Percentiles rank a stretch among this genome's conserved stretches.
phyloP scores from a whole-genome alignment of 2,113 vertebrate genomes.

The Lonchura striata region DNA sequence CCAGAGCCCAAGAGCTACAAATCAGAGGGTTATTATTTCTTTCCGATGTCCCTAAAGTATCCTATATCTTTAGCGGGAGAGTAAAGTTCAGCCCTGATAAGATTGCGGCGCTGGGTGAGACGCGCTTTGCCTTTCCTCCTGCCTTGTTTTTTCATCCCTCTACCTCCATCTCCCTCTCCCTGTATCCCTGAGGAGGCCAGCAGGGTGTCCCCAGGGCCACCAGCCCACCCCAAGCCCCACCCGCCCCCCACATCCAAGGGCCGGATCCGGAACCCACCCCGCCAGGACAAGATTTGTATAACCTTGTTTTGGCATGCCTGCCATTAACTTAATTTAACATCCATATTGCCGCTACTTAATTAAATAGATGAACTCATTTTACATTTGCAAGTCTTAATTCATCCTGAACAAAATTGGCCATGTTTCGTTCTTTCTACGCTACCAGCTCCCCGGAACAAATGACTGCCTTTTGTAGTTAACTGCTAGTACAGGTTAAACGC shows the following conservation, averaged over 20 bases:
- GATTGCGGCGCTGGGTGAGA: slow-evolving; percentile 36
- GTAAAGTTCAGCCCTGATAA: slow-evolving; percentile 69
- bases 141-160: neutral
- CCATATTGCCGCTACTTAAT: slow-evolving; percentile 72
- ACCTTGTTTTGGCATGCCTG: slow-evolving; percentile 62
- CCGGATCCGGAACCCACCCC: neutral
- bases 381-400: slow-evolving; percentile 73
- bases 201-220: neutral
- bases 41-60: slow-evolving; percentile 65
- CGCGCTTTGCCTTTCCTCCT: neutral
- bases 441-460: slow-evolving; percentile 68
- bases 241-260: neutral
- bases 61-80: slow-evolving; percentile 61
- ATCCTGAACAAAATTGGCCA: slow-evolving; percentile 69
- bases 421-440: slow-evolving; percentile 61
- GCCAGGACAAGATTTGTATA: slow-evolving; percentile 29
- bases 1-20: slow-evolving; percentile 46
- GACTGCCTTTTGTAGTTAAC: slow-evolving; percentile 67
- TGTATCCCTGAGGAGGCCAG: neutral
- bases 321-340: slow-evolving; percentile 71
- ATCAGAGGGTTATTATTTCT: slow-evolving; percentile 63
- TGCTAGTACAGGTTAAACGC: slow-evolving; percentile 73
- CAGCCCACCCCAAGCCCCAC: neutral
- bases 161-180: neutral
- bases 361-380: slow-evolving; percentile 76